Evolutionary conservation across 2,888 invertebrate genomes (phyloP).

Genomic region (Onthophagus sagittarius): DNA sequence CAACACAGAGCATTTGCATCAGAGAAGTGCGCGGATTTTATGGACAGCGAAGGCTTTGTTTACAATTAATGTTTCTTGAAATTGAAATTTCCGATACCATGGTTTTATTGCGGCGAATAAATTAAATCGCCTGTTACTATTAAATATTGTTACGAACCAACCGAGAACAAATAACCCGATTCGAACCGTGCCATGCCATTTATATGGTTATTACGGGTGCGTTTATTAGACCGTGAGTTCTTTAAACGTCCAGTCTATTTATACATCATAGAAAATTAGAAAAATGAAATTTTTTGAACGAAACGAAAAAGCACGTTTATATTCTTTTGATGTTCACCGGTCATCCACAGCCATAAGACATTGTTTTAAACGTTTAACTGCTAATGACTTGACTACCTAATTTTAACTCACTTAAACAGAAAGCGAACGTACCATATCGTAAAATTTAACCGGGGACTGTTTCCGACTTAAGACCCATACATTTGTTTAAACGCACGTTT

Average conservation of each 20-base stretch:
- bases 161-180: background rate
- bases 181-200: background rate
- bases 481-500: background rate
- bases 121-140: conserved; percentile 9
- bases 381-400: background rate
- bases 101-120: conserved; percentile 2
- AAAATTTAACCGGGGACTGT: background rate
- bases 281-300: background rate
- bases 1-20: background rate
- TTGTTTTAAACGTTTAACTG: background rate
- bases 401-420: background rate
- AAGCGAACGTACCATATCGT: background rate
- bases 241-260: background rate
- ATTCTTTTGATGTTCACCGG: background rate
- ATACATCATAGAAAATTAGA: background rate
- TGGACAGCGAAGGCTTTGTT: conserved; percentile 1
- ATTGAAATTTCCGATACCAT: conserved; percentile 4
- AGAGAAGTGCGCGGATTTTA: background rate
- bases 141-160: background rate
- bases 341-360: background rate
- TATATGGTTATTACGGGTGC: background rate
- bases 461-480: background rate
- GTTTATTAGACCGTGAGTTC: background rate
- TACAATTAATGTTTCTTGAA: conserved; percentile 14
- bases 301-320: too few species aligned